Base-by-base conservation (phyloP, 2,888 invertebrate species). In the Phymatocera aterrima region DNA sequence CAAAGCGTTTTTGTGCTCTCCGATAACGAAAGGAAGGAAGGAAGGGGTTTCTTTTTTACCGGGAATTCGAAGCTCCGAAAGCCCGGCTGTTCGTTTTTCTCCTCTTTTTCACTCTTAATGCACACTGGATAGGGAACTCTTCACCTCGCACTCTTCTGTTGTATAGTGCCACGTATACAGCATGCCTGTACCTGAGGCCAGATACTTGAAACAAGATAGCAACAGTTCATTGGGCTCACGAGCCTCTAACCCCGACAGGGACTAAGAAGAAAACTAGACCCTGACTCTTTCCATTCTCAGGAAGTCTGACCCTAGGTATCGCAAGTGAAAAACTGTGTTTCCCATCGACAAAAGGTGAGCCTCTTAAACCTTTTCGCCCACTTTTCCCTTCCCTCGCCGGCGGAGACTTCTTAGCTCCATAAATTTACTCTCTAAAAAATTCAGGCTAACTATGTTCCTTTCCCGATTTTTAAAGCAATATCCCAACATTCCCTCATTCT, bases 291-390 rank as follows among this genome's bases (percentile, higher is more conserved):
- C 61, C 61, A 37, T 37, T 64, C 37, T 64, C 21, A 12, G 24
- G 43, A 68, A 68, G 68, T 68, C 46, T 40, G 68, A 68, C 68
- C 68, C 68, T 46, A n/a, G n/a, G n/a, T n/a, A 72, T 51, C 72
- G 72, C 72, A 18, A 72, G 72, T 72, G 72, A 72, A 72, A 72
- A 72, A 72, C 48, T 72, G 72, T 72, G 72, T 72, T 68, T 68
- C 51, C 43, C 72, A 51, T 48, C 48, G 51, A 72, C 72, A 72
- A 72, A 72, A 72, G 72, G 72, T 72, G 31, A 72, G 72, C 72
- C 72, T 51, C 72, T 72, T 51, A 72, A 72, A 34, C 34, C 31
- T 31, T 31, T 72, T 43, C 72, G 10, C 12, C 61, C 61, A 64
- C 37, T 64, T 64, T 64, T 18, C n/a, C 10, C 37, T 60, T n/a